Evolutionary conservation across 2,888 invertebrate genomes (phyloP).

Genomic region (Cybosia mesomella): DNA sequence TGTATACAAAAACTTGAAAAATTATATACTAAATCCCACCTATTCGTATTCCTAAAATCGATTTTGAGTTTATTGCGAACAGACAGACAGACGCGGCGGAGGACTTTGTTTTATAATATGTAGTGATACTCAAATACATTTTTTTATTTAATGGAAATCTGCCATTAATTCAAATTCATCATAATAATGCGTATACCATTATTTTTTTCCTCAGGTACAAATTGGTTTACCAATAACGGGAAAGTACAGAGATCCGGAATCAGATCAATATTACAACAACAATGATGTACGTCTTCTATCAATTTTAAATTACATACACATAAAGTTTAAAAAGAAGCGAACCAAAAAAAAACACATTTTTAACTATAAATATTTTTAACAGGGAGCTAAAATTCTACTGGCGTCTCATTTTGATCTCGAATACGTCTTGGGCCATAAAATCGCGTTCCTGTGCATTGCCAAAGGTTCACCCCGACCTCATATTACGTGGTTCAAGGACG

Average conservation of each 20-base stretch:
- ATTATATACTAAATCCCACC: too few species aligned
- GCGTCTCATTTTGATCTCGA: constrained; percentile 97
- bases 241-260: constrained; percentile 95
- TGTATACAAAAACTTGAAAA: too few species aligned
- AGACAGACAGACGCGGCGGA: too few species aligned
- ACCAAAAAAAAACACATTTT: too few species aligned
- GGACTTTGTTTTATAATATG: too few species aligned
- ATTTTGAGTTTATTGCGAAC: too few species aligned
- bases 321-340: too few species aligned
- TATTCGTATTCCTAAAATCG: too few species aligned
- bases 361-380: constrained; percentile 23
- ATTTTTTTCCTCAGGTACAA: constrained; percentile 87
- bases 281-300: constrained; percentile 90
- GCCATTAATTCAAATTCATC: not conserved
- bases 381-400: constrained; percentile 96
- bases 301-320: not conserved
- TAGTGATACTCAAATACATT: not conserved
- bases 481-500: constrained; percentile 98
- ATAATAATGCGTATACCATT: not conserved
- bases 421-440: constrained; percentile 97
- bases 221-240: constrained; percentile 95
- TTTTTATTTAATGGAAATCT: not conserved
- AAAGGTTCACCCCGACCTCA: constrained; percentile 96
- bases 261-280: constrained; percentile 96
- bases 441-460: constrained; percentile 96